Conservation (phyloP, 2,113 vertebrate species). For the Raja brachyura region DNA sequence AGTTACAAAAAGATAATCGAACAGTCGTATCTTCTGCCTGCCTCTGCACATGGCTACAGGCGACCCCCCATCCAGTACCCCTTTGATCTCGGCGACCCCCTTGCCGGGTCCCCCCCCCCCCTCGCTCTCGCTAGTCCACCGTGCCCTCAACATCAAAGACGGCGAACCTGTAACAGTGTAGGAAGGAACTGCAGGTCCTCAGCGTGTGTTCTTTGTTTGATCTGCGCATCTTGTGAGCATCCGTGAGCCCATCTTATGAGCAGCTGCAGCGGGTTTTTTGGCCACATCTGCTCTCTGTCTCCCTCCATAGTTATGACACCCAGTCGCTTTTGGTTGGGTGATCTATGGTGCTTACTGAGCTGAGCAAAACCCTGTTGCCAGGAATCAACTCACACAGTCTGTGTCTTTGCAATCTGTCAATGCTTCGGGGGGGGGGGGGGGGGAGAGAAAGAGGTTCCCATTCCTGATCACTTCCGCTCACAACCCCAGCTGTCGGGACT, state of each 20-base stretch:
- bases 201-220: not conserved
- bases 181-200: not conserved
- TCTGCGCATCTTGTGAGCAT: not conserved
- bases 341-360: not conserved
- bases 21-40: too few relatives aligned
- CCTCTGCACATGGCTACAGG: too few relatives aligned
- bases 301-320: not conserved
- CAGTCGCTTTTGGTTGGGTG: not conserved
- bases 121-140: too few relatives aligned
- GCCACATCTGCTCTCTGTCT: conserved; percentile 14
- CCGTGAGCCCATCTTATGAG: not conserved
- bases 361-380: not conserved
- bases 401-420: not conserved
- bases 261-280: not conserved
- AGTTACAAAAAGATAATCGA: too few relatives aligned
- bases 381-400: not conserved
- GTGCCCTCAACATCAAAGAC: too few relatives aligned
- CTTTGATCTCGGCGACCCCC: too few relatives aligned
- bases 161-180: too few relatives aligned
- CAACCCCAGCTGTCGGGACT: not conserved
- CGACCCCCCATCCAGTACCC: too few relatives aligned
- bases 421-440: not conserved
- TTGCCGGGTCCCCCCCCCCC: too few relatives aligned
- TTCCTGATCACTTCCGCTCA: not conserved
- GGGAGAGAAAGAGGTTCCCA: not conserved